Evolutionary conservation across 2,797 vertebrate species (phyloP), one percentile per base, ranked within the genome.

Genomic region (Lacerta viridis): DNA sequence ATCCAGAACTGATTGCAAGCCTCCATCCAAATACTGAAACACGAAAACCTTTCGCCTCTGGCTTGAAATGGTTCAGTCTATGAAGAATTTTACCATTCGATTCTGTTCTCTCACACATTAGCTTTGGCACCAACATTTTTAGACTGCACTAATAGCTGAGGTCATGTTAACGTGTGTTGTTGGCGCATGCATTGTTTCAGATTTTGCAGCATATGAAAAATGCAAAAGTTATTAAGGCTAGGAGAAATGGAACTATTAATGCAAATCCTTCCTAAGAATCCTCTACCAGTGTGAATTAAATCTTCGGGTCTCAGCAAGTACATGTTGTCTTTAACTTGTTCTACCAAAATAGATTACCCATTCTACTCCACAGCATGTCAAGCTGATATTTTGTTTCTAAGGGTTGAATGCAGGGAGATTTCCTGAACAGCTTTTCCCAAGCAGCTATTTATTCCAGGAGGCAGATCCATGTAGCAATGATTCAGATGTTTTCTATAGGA

Each of bases 281-380:
- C 15, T 77, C 4, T 27, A 74, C 20, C 8, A 39, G 7, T 9
- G 29, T 25, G 41, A 33, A 43, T 74, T 5, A 20, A 0, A 0
- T 79, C 69, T 11, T 61, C 33, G 50, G 86, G 27, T 5, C n/a
- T 84, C 8, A 68, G 80, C 39, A 89, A 69, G 66, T 61, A 72
- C 4, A n/a, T 7, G 43, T 46, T 39, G 20, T 88, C 5, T 5
- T 80, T 66, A 84, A 23, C 11, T 71, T 81, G 6, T 74, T 4
- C 55, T 55, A 55, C 2, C 6, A 17, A 29, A n/a, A 72, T 64
- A 36, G 13, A 41, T 59, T 29, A 29, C 7, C 46, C 39, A 66
- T 17, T 75, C 80, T 88, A 76, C 1, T 36, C 3, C 25, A 9
- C n/a, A 85, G 29, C 7, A 84, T 36, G 71, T 71, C 50, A 64